Percentiles rank a stretch among this genome's conserved stretches.
Evolutionary conservation across 2,888 invertebrate genomes (phyloP).

Genomic region (Rhorus exstirpatorius): DNA sequence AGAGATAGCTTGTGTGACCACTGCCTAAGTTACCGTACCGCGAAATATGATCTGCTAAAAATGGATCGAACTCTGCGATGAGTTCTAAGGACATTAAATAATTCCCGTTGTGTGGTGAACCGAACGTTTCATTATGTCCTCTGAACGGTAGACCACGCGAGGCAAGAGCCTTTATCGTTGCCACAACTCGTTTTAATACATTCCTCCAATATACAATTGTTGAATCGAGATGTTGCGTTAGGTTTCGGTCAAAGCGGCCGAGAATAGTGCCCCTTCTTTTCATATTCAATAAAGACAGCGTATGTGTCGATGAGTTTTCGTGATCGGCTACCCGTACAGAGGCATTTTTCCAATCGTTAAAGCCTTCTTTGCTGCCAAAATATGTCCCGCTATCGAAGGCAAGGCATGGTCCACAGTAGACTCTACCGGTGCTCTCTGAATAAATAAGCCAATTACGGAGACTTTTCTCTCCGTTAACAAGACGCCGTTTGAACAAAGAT

Average conservation of each 20-base stretch:
- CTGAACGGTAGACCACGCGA: conserved; percentile 76
- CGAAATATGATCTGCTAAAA: conserved; percentile 74
- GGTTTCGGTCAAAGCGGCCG: conserved; percentile 57
- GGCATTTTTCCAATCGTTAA: conserved; percentile 68
- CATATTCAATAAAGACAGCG: conserved; percentile 40
- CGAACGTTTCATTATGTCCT: conserved; percentile 74
- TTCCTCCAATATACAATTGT: conserved; percentile 74
- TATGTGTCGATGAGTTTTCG: conserved; percentile 61
- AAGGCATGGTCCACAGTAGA: conserved; percentile 64
- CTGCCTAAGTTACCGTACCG: conserved; percentile 75
- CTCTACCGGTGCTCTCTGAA: conserved; percentile 57
- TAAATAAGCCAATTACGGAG: conserved; percentile 64
- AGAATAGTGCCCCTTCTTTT: conserved; percentile 32
- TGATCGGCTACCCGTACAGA: conserved; percentile 51
- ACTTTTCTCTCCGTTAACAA: conserved; percentile 68
- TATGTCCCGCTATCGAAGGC: conserved; percentile 57
- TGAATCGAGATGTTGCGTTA: conserved; percentile 52
- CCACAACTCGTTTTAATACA: conserved; percentile 74
- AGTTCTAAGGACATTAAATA: conserved; percentile 76
- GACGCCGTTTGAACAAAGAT: conserved; percentile 45
- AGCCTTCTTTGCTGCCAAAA: conserved; percentile 60
- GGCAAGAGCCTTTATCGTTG: conserved; percentile 73
- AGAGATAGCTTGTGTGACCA: conserved; percentile 74
- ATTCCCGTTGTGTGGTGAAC: conserved; percentile 76
- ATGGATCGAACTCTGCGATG: conserved; percentile 77